phyloP scores from a whole-genome alignment of 2,113 vertebrate species.

The Syngnathus scovelli region DNA sequence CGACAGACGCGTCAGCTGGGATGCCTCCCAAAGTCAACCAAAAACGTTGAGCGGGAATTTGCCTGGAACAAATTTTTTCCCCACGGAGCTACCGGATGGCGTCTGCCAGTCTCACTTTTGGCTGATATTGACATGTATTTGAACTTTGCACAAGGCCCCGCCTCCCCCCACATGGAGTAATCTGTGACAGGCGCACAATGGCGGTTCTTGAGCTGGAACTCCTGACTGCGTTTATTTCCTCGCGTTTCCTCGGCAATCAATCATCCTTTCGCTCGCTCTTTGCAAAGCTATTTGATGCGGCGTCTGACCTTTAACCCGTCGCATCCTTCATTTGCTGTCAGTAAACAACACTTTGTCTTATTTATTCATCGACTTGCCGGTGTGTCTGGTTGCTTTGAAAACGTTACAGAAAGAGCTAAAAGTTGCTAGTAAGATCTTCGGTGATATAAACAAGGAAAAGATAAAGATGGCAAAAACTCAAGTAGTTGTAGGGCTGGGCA shows the following conservation, averaged over 20 bases:
- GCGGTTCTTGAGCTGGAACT: slow-evolving; percentile 21
- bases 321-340: slow-evolving; percentile 19
- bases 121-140: slow-evolving; percentile 22
- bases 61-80: slow-evolving; percentile 22
- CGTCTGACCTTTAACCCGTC: slow-evolving; percentile 31
- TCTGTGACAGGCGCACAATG: slow-evolving; percentile 21
- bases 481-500: background rate
- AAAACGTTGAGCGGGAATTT: slow-evolving; percentile 33
- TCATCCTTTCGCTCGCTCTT: slow-evolving; percentile 30
- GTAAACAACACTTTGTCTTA: slow-evolving; percentile 24
- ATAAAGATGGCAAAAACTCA: background rate
- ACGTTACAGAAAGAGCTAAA: slow-evolving; percentile 9
- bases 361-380: slow-evolving; percentile 28
- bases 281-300: slow-evolving; percentile 22
- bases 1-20: slow-evolving; percentile 19
- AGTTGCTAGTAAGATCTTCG: slow-evolving; percentile 36
- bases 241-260: slow-evolving; percentile 22
- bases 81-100: slow-evolving; percentile 24
- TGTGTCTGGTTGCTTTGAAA: slow-evolving; percentile 18
- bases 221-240: slow-evolving; percentile 25
- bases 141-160: slow-evolving; percentile 24
- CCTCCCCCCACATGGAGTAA: slow-evolving; percentile 21
- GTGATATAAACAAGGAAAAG: slow-evolving; percentile 32
- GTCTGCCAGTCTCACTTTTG: slow-evolving; percentile 29
- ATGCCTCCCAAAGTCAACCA: slow-evolving; percentile 35